Conservation (phyloP, 1,140 invertebrate species). For the Dendroctonus valens region DNA sequence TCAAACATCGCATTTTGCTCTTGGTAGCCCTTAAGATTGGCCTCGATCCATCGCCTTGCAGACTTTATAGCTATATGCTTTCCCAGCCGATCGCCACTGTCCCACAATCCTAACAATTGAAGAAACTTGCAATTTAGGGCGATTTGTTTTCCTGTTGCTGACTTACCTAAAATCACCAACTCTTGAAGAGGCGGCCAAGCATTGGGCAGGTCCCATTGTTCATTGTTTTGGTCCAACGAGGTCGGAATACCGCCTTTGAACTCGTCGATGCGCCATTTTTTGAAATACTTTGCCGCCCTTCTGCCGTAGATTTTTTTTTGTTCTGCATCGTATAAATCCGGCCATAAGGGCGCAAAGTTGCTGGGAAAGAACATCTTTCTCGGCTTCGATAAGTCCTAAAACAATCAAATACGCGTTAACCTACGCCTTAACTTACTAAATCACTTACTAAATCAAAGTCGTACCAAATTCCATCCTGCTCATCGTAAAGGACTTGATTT, state of each 20-base stretch:
- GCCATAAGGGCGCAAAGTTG: conserved; percentile 71
- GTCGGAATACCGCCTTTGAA: conserved; percentile 73
- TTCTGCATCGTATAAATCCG: conserved; percentile 43
- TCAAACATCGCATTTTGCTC: conserved; percentile 70
- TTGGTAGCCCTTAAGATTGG: conserved; percentile 65
- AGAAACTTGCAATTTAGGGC: neutral
- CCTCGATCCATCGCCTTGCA: conserved; percentile 70
- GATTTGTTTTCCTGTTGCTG: neutral
- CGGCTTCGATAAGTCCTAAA: conserved; percentile 37
- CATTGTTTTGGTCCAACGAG: conserved; percentile 65
- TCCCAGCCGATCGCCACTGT: conserved; percentile 57
- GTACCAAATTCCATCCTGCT: conserved; percentile 65
- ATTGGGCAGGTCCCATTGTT: conserved; percentile 92
- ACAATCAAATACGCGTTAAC: neutral
- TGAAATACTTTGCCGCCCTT: conserved; percentile 56
- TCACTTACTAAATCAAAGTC: conserved; percentile 71
- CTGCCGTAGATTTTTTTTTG: conserved; percentile 45
- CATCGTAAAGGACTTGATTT: conserved; percentile 57
- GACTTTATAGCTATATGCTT: conserved; percentile 65
- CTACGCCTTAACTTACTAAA: neutral
- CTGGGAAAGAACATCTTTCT: conserved; percentile 63
- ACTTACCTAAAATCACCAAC: conserved; percentile 64
- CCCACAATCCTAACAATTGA: conserved; percentile 51
- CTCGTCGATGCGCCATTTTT: conserved; percentile 51
- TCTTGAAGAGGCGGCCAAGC: conserved; percentile 86